Conservation (phyloP, 2,888 invertebrate species). For the Hemithea aestivaria region DNA sequence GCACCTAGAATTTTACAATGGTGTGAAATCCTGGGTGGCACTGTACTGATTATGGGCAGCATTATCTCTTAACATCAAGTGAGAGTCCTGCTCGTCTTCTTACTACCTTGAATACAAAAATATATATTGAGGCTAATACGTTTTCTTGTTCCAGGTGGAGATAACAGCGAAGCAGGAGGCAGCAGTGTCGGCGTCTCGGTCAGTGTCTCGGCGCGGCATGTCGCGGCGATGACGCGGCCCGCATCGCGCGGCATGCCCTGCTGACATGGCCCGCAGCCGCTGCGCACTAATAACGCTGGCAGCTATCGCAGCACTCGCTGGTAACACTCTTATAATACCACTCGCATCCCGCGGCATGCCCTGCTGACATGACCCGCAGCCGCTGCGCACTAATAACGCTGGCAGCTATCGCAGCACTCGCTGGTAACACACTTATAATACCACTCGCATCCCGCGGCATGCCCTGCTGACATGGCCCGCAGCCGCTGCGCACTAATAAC, state of each 20-base stretch:
- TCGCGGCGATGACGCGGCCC: conserved; percentile 69
- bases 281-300: conserved; percentile 72
- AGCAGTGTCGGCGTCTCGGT: conserved; percentile 35
- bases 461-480: conserved; percentile 76
- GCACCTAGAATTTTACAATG: no score
- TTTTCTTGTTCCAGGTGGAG: conserved; percentile 31
- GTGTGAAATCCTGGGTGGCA: no score
- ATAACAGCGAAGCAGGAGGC: conserved; percentile 29
- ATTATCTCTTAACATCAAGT: no score
- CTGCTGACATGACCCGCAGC: conserved; percentile 76
- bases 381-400: conserved; percentile 73
- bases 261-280: conserved; percentile 77
- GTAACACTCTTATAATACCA: conserved; percentile 35
- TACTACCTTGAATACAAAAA: no score
- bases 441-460: conserved; percentile 60
- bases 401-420: conserved; percentile 72
- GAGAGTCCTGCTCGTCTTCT: no score
- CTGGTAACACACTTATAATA: conserved; percentile 44
- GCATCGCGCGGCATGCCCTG: conserved; percentile 68
- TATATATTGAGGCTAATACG: no score
- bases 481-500: conserved; percentile 73
- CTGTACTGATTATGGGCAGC: no score
- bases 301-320: conserved; percentile 71
- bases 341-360: conserved; percentile 66
- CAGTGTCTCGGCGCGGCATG: conserved; percentile 47